These are phyloP conservation scores for Didymodactylos carnosus DNA, from an alignment of 2,888 invertebrate species.

Conservation along the genomic window DNA sequence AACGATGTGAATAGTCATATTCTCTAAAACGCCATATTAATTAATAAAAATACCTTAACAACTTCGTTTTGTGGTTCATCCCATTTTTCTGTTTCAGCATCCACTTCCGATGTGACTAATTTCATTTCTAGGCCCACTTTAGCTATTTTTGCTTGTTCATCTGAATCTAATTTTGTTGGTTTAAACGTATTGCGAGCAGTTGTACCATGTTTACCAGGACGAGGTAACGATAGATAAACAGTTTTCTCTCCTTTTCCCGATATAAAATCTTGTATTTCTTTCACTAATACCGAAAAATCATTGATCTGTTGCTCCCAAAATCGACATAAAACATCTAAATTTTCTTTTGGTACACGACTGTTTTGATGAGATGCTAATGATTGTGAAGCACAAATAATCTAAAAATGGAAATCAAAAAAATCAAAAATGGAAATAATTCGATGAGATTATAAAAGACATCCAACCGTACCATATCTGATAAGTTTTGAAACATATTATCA, in stretches of 20 bases:
- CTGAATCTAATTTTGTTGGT: constrained; percentile 3
- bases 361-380: constrained; percentile 72
- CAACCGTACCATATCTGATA: constrained; percentile 50
- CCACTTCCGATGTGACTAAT: constrained; percentile 68
- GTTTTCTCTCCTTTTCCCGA: constrained; percentile 52
- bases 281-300: constrained; percentile 69
- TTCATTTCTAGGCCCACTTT: constrained; percentile 92
- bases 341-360: constrained; percentile 85
- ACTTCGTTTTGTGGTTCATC: constrained; percentile 51
- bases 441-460: too few species aligned
- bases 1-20: too few species aligned
- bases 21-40: too few species aligned
- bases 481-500: constrained; percentile 76
- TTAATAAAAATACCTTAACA: constrained; percentile 59
- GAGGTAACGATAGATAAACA: constrained; percentile 74
- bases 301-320: constrained; percentile 70
- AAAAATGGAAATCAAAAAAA: too few species aligned
- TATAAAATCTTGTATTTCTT: constrained; percentile 59
- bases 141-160: constrained; percentile 81
- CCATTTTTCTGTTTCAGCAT: constrained; percentile 90
- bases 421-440: too few species aligned
- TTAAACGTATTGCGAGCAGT: neutral
- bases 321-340: constrained; percentile 51
- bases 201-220: constrained; percentile 49
- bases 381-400: constrained; percentile 70